Evolutionary conservation across 2,797 vertebrate genomes (phyloP).

Genomic region (Arrhamphus sclerolepis): DNA sequence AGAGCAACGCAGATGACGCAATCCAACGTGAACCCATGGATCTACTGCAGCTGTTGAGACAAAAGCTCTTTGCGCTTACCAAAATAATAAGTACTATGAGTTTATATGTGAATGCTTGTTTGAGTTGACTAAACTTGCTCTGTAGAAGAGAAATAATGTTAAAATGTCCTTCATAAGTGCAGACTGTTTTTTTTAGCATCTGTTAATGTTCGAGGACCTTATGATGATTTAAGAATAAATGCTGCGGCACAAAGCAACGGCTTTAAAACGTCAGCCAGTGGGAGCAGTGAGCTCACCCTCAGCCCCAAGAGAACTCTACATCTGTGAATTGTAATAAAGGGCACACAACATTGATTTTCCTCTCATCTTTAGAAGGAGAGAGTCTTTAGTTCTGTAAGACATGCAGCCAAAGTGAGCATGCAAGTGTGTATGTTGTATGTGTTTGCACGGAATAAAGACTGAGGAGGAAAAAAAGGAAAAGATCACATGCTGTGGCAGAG

Average conservation of each 20-base stretch:
- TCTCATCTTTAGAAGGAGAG: conserved; percentile 43
- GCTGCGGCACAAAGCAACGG: conserved; percentile 19
- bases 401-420: conserved; percentile 27
- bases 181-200: no score
- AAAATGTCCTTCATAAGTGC: no score
- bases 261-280: conserved; percentile 32
- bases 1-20: no score
- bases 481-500: conserved; percentile 28
- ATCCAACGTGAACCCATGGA: no score
- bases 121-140: no score
- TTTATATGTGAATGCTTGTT: no score
- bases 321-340: conserved; percentile 62
- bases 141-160: no score
- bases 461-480: conserved; percentile 26
- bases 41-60: no score
- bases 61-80: no score
- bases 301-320: conserved; percentile 33
- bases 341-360: conserved; percentile 63
- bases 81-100: no score
- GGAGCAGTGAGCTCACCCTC: conserved; percentile 18
- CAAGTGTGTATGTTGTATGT: conserved; percentile 8
- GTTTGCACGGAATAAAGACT: conserved; percentile 12
- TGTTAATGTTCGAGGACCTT: no score
- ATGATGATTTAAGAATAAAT: background rate
- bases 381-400: conserved; percentile 45